Evolutionary conservation across 2,113 vertebrate genomes (phyloP).

Genomic region (Pelecanoides urinatrix): DNA sequence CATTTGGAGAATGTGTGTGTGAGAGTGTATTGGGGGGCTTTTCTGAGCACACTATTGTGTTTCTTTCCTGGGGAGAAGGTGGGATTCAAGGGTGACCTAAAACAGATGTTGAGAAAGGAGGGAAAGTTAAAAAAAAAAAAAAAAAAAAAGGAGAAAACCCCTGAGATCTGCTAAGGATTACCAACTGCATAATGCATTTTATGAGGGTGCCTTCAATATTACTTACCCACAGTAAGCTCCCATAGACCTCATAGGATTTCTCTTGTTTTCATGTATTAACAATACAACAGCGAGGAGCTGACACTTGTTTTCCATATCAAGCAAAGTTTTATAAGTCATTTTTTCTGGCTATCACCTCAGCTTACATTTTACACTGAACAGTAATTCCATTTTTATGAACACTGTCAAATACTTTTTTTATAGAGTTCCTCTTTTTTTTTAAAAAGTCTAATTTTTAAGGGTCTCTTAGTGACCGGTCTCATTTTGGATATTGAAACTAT

Average conservation of each 20-base stretch:
- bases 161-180: slow-evolving; percentile 1
- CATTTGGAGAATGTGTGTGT: slow-evolving; percentile 4
- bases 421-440: neutral
- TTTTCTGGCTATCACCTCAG: slow-evolving; percentile 34
- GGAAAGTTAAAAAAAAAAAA: neutral
- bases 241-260: neutral
- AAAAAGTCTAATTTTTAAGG: neutral
- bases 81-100: slow-evolving; percentile 51
- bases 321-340: neutral
- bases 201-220: slow-evolving; percentile 28
- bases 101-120: slow-evolving; percentile 36
- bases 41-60: neutral
- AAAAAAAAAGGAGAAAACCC: neutral
- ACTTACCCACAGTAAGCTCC: slow-evolving; percentile 10
- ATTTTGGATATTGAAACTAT: neutral
- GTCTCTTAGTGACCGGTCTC: neutral
- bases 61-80: slow-evolving; percentile 37
- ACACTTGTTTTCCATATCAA: slow-evolving; percentile 20
- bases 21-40: neutral
- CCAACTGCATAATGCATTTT: slow-evolving; percentile 8
- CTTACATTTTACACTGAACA: neutral
- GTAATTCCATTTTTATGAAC: slow-evolving; percentile 31
- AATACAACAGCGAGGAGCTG: neutral
- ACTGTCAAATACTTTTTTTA: slow-evolving; percentile 5
- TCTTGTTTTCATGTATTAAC: neutral